These are phyloP conservation scores for Drosophila erecta DNA, from an alignment of 1,140 invertebrate genomes.

Conservation along the genomic window DNA sequence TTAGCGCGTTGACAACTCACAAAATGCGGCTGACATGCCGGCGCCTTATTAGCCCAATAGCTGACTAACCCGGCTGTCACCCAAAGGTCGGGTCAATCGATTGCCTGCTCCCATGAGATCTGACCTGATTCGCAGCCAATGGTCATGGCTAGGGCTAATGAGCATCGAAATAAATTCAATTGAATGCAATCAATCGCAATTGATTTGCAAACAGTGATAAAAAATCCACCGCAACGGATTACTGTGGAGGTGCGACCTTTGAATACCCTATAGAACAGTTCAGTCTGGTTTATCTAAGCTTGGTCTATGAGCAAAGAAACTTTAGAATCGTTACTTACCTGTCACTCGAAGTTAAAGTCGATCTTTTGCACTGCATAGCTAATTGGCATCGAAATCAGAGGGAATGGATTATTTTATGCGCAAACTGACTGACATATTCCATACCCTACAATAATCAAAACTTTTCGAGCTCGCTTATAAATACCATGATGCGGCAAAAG, in stretches of 20 bases:
- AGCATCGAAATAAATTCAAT: constrained; percentile 54
- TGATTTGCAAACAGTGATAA: constrained; percentile 73
- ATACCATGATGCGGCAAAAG: background rate
- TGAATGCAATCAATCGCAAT: constrained; percentile 55
- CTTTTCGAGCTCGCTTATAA: constrained; percentile 31
- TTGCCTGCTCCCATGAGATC: constrained; percentile 18
- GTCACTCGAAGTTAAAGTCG: no score
- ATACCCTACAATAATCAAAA: background rate
- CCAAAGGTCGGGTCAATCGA: constrained; percentile 50
- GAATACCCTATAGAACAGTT: background rate
- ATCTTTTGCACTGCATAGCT: no score
- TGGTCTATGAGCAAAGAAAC: no score
- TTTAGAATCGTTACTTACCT: no score
- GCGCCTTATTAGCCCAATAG: constrained; percentile 50
- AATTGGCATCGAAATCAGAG: background rate
- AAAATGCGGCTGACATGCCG: constrained; percentile 47
- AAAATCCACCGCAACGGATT: background rate
- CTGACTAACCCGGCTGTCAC: constrained; percentile 13
- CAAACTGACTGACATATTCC: background rate
- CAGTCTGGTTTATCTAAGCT: no score
- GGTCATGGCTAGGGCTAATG: constrained; percentile 44
- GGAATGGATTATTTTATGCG: background rate
- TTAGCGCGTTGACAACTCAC: constrained; percentile 34
- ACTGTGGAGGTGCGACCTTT: background rate
- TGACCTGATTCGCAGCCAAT: constrained; percentile 41